phyloP scores from a whole-genome alignment of 2,888 invertebrate genomes.

The Dermolepida albohirtum region DNA sequence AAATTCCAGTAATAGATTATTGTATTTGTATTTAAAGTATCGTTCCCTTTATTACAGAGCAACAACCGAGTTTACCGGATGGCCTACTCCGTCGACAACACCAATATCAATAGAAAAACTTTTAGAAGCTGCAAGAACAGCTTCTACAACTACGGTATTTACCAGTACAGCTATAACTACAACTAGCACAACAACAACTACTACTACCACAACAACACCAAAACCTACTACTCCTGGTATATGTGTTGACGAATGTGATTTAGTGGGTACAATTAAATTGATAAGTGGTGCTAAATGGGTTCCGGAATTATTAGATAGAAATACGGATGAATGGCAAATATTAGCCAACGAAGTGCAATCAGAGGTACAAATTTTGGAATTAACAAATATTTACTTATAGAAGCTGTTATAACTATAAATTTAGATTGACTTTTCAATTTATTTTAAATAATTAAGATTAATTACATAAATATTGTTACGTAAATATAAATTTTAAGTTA shows the following conservation, averaged over 20 bases:
- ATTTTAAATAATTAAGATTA: too few relatives aligned
- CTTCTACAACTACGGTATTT: constrained; percentile 70
- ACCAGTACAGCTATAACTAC: constrained; percentile 66
- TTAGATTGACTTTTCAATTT: constrained; percentile 23
- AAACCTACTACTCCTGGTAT: constrained; percentile 82
- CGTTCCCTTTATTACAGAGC: constrained; percentile 68
- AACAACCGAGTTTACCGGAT: constrained; percentile 90
- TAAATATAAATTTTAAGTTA: too few relatives aligned
- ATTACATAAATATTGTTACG: too few relatives aligned
- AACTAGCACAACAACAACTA: constrained; percentile 77
- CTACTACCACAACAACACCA: constrained; percentile 77
- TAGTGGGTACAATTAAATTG: constrained; percentile 88
- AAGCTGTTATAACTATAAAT: background rate
- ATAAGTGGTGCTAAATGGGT: constrained; percentile 86
- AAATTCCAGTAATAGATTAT: too few relatives aligned
- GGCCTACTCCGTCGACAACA: constrained; percentile 90
- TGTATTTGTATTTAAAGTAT: constrained; percentile 8
- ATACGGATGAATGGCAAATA: constrained; percentile 88
- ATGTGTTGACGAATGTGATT: constrained; percentile 82
- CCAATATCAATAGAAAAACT: constrained; percentile 87
- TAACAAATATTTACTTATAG: background rate
- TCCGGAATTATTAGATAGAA: constrained; percentile 86
- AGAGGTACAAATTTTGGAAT: constrained; percentile 70
- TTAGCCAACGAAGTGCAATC: constrained; percentile 84
- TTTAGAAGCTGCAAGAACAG: constrained; percentile 74